phyloP scores from a whole-genome alignment of 2,113 vertebrate species.

The Arizona elegans region DNA sequence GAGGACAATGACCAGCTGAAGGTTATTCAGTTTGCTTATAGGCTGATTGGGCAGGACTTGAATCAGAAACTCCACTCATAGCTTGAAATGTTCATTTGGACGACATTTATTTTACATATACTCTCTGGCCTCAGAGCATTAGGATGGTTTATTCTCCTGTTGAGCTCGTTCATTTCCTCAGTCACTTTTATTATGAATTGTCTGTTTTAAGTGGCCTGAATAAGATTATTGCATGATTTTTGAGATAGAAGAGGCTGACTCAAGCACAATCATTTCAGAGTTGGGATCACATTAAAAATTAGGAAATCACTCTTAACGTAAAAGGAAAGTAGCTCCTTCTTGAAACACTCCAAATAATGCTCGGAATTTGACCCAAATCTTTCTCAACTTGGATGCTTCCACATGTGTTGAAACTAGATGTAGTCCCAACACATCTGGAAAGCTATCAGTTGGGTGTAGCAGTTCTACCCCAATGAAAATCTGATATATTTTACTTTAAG shows the following conservation, averaged over 20 bases:
- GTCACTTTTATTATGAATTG: neutral
- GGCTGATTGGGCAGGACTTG: neutral
- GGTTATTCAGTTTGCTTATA: neutral
- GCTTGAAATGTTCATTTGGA: neutral
- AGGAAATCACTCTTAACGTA: neutral
- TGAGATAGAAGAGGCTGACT: slow-evolving; percentile 4
- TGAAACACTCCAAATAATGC: neutral
- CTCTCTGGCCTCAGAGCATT: neutral
- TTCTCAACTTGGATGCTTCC: neutral
- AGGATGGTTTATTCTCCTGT: neutral
- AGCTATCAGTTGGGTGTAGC: neutral
- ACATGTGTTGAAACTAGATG: neutral
- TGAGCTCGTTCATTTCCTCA: neutral
- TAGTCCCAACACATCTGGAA: neutral
- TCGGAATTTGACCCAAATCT: neutral
- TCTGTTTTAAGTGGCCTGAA: neutral
- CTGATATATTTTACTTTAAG: slow-evolving; percentile 38
- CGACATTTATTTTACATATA: neutral
- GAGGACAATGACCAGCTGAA: neutral
- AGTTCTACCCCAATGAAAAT: neutral
- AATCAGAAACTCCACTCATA: neutral
- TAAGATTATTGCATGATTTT: slow-evolving; percentile 15
- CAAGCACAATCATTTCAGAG: slow-evolving; percentile 16
- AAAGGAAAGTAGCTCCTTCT: neutral
- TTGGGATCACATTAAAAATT: neutral